Percentiles rank a stretch among this genome's conserved stretches.
These are phyloP conservation scores for Drosophila varians DNA, from an alignment of 1,140 invertebrate genomes.

Conservation along the genomic window DNA sequence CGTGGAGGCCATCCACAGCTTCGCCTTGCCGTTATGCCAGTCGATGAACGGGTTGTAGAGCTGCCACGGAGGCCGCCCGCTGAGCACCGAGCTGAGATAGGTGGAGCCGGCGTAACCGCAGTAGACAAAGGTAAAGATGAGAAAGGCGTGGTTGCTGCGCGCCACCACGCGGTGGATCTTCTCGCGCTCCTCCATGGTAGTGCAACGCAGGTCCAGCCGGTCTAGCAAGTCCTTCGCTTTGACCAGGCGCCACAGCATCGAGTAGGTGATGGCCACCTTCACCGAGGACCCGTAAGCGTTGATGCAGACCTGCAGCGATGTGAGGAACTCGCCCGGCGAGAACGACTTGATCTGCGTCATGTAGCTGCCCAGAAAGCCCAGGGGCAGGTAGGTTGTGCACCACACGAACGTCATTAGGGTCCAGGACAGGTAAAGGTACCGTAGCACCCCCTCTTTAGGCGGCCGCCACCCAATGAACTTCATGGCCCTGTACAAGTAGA, in stretches of 20 bases:
- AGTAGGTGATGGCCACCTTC: constrained; percentile 53
- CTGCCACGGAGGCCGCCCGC: constrained; percentile 55
- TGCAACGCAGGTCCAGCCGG: constrained; percentile 56
- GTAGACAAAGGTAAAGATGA: constrained; percentile 65
- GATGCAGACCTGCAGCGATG: constrained; percentile 65
- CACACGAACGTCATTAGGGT: constrained; percentile 54
- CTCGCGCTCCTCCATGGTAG: constrained; percentile 41
- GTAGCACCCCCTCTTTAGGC: constrained; percentile 39
- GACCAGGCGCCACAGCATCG: constrained; percentile 49
- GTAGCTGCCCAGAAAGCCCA: constrained; percentile 61
- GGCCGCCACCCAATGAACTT: constrained; percentile 65
- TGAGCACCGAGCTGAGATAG: constrained; percentile 52
- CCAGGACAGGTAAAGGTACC: constrained; percentile 61
- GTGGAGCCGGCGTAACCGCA: constrained; percentile 61
- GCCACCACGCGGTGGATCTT: constrained; percentile 59
- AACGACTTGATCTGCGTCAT: constrained; percentile 56
- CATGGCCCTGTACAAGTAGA: constrained; percentile 62
- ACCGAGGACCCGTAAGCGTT: constrained; percentile 67
- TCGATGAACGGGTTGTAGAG: constrained; percentile 63
- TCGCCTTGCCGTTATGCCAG: constrained; percentile 56
- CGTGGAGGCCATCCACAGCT: constrained; percentile 38
- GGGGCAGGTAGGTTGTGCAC: constrained; percentile 49
- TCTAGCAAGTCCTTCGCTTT: constrained; percentile 53
- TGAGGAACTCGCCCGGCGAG: constrained; percentile 61
- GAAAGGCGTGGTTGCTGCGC: constrained; percentile 50